phyloP scores from a whole-genome alignment of 1,140 invertebrate genomes.

The Nebria ingens region DNA sequence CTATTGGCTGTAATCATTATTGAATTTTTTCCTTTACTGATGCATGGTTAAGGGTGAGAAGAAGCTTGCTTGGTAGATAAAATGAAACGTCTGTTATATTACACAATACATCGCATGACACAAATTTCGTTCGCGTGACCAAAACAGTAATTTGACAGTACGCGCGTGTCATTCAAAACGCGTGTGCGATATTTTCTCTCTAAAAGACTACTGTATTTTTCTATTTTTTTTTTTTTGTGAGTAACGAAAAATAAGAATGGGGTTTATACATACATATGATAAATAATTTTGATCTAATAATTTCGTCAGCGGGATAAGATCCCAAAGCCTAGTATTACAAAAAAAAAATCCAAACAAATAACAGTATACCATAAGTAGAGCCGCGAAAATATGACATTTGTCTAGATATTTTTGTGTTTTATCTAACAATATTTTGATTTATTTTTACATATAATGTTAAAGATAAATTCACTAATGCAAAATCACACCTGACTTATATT shows the following conservation, averaged over 20 bases:
- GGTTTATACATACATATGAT: not conserved
- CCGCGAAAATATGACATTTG: not conserved
- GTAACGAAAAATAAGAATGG: not conserved
- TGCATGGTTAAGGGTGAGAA: not conserved
- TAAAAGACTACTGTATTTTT: not conserved
- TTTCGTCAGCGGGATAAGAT: not conserved
- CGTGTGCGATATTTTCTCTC: too few species aligned
- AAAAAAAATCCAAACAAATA: not conserved
- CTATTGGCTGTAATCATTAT: conserved; percentile 5
- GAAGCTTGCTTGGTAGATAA: too few species aligned
- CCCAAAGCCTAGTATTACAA: not conserved
- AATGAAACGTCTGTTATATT: conserved; percentile 8
- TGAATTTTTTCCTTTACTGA: not conserved
- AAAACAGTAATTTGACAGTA: not conserved
- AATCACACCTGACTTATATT: too few species aligned
- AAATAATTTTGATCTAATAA: not conserved
- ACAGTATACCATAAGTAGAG: not conserved
- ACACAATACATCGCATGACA: conserved; percentile 3
- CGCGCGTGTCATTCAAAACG: not conserved
- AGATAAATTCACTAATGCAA: too few species aligned
- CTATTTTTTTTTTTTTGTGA: not conserved
- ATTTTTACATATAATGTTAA: too few species aligned
- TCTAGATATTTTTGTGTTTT: not conserved
- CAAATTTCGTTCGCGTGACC: not conserved
- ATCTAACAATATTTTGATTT: not conserved